Percentiles rank a stretch among this genome's conserved stretches.
Evolutionary conservation across 2,888 invertebrate genomes (phyloP).

Genomic region (Axea sp.): DNA sequence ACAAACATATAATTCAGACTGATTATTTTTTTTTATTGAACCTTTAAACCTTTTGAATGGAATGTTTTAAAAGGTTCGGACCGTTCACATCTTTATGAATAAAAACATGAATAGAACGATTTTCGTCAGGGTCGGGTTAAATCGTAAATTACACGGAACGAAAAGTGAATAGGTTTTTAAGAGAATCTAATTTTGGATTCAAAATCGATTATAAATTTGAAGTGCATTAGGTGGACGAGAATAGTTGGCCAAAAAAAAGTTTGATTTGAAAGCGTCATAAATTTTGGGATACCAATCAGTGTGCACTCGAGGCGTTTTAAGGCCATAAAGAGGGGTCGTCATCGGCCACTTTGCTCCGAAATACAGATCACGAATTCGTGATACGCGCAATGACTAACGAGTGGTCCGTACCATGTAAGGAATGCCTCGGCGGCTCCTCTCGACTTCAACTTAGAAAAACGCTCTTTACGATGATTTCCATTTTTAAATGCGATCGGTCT

Average conservation of each 20-base stretch:
- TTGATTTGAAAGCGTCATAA: slow-evolving; percentile 43
- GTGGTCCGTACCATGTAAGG: slow-evolving; percentile 58
- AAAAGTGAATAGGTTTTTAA: slow-evolving; percentile 3
- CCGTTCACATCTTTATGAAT: slow-evolving; percentile 6
- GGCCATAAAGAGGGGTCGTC: slow-evolving; percentile 56
- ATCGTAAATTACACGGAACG: slow-evolving; percentile 1
- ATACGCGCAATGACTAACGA: slow-evolving; percentile 61
- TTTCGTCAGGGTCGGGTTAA: not conserved
- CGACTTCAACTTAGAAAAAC: slow-evolving; percentile 47
- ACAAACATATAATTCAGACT: too few species aligned
- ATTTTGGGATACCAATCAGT: slow-evolving; percentile 49
- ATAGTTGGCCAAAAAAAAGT: not conserved
- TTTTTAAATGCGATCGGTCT: too few species aligned
- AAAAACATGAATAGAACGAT: slow-evolving; percentile 13
- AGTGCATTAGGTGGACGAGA: slow-evolving; percentile 25
- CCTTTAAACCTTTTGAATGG: too few species aligned
- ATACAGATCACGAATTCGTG: slow-evolving; percentile 62
- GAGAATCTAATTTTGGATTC: slow-evolving; percentile 25
- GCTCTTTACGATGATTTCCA: slow-evolving; percentile 33
- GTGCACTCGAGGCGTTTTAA: slow-evolving; percentile 44
- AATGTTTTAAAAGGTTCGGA: too few species aligned
- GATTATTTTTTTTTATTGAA: too few species aligned
- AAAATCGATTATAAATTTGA: slow-evolving; percentile 6
- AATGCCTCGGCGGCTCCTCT: slow-evolving; percentile 17
- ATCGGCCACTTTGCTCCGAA: slow-evolving; percentile 56